phyloP scores from a whole-genome alignment of 2,888 invertebrate species.

The Polydrusus tereticollis region DNA sequence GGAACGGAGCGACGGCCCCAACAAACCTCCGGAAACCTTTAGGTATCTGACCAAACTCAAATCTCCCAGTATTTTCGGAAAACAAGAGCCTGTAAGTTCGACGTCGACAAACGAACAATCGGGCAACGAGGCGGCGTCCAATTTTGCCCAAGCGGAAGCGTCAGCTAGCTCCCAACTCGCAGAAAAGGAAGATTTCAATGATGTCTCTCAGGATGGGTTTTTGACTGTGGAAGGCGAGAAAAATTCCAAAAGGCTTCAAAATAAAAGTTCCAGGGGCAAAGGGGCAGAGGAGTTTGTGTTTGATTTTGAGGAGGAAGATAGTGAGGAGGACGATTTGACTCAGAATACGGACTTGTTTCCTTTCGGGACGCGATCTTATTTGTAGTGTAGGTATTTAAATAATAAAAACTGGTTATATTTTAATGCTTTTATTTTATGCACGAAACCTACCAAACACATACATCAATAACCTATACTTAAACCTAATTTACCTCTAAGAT shows the following conservation, averaged over 20 bases:
- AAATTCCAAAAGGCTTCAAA: background rate
- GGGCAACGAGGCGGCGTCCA: background rate
- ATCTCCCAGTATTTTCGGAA: slow-evolving; percentile 54
- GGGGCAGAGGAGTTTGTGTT: slow-evolving; percentile 8
- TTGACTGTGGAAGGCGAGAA: slow-evolving; percentile 22
- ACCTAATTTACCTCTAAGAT: background rate
- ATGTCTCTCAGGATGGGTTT: slow-evolving; percentile 36
- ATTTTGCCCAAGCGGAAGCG: background rate
- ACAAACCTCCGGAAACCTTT: slow-evolving; percentile 40
- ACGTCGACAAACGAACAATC: background rate
- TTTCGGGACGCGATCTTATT: slow-evolving; percentile 53
- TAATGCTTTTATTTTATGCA: background rate
- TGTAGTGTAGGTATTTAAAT: slow-evolving; percentile 38
- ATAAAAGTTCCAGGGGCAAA: slow-evolving; percentile 4
- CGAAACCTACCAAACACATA: slow-evolving; percentile 16
- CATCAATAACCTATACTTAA: slow-evolving; percentile 11
- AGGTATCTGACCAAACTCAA: slow-evolving; percentile 53
- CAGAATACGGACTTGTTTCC: slow-evolving; percentile 54
- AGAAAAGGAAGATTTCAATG: slow-evolving; percentile 31
- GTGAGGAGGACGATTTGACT: slow-evolving; percentile 50
- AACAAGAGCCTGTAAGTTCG: slow-evolving; percentile 42
- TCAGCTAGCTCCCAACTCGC: background rate
- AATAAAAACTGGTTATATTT: background rate
- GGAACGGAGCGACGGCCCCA: slow-evolving; percentile 39
- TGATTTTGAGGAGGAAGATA: slow-evolving; percentile 13